phyloP scores from a whole-genome alignment of 2,888 invertebrate species.

The Rhopalosiphum nymphaeae region DNA sequence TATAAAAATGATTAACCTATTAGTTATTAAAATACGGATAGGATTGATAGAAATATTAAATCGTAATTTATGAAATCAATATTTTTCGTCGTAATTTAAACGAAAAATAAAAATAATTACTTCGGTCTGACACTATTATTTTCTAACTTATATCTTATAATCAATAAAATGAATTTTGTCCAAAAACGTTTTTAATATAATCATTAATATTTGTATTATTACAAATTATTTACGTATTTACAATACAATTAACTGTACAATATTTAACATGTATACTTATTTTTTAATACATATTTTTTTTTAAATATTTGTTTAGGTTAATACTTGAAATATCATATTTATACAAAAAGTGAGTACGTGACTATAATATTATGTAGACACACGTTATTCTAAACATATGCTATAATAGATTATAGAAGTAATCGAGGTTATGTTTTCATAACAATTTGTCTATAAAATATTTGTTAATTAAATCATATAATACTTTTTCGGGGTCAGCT shows the following conservation, averaged over 20 bases:
- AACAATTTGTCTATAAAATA: conserved; percentile 36
- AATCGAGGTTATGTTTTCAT: conserved; percentile 32
- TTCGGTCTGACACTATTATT: neutral
- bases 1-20: neutral
- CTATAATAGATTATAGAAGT: neutral
- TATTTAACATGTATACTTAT: neutral
- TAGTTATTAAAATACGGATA: neutral
- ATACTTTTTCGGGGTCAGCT: conserved; percentile 29
- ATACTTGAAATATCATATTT: neutral
- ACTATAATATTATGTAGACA: neutral
- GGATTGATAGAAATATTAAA: neutral
- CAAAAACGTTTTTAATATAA: neutral
- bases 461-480: conserved; percentile 28
- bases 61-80: neutral
- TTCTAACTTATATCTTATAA: neutral
- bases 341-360: neutral
- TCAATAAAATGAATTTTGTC: neutral
- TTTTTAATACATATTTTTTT: neutral
- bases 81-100: neutral
- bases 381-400: neutral
- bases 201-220: neutral
- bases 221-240: no score
- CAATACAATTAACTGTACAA: neutral
- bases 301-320: neutral
- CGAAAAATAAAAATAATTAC: neutral